These are phyloP conservation scores for Paragorgia papillata DNA, from an alignment of 92 coral and sea anemone species.

Conservation along the genomic window DNA sequence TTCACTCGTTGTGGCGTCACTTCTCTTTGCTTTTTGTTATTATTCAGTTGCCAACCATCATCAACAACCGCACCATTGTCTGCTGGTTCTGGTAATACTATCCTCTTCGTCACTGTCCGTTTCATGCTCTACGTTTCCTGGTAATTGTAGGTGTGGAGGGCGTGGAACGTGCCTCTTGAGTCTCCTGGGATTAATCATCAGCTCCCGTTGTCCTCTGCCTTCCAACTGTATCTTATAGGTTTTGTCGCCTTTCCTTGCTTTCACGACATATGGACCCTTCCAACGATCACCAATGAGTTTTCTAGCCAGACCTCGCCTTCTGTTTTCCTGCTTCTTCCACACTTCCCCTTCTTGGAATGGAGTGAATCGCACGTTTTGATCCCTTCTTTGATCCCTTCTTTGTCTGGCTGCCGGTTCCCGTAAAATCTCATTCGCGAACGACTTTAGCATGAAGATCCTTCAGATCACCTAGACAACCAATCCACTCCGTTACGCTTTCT, in stretches of 20 bases:
- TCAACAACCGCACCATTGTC: not conserved
- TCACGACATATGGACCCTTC: constrained; percentile 1
- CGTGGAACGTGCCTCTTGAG: constrained; percentile 1
- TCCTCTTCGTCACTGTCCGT: not conserved
- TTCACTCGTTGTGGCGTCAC: not conserved
- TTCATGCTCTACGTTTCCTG: not conserved
- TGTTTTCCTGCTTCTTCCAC: constrained; percentile 8
- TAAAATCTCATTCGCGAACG: constrained; percentile 2
- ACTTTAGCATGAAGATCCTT: constrained; percentile 10
- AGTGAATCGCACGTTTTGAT: not conserved
- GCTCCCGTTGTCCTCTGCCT: constrained; percentile 9
- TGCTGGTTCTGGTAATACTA: not conserved
- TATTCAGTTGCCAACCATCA: constrained; percentile 3
- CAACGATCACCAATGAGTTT: constrained; percentile 7
- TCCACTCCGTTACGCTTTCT: not conserved
- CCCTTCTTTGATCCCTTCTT: too few species aligned
- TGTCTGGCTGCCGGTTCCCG: not conserved
- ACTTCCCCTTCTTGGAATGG: constrained; percentile 10
- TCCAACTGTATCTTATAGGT: constrained; percentile 6
- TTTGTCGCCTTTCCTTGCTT: not conserved
- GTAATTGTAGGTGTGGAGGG: not conserved
- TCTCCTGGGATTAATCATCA: not conserved
- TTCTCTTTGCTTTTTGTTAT: not conserved
- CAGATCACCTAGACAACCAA: not conserved
- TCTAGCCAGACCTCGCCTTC: not conserved